These are phyloP conservation scores for Acipenser ruthenus DNA, from an alignment of 2,797 vertebrate species.

Conservation along the genomic window DNA sequence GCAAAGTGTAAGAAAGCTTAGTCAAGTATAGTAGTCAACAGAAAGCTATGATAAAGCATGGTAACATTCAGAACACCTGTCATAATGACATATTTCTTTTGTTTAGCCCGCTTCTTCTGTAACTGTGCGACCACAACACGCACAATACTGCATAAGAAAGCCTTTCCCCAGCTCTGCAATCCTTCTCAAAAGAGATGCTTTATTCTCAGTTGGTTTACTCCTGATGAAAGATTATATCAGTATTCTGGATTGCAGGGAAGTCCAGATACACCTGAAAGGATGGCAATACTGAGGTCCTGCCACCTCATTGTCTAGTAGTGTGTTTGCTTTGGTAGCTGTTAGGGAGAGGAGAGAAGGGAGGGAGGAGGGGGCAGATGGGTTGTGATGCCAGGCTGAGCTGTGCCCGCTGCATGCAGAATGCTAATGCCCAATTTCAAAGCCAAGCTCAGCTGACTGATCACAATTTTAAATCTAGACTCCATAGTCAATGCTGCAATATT, in stretches of 20 bases:
- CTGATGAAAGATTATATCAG: too few species aligned
- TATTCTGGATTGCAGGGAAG: background rate
- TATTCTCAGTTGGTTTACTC: too few species aligned
- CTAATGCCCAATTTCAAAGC: constrained; percentile 56
- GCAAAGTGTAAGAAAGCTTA: too few species aligned
- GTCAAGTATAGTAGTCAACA: too few species aligned
- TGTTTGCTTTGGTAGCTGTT: background rate
- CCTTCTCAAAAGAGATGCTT: too few species aligned
- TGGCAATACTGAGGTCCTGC: background rate
- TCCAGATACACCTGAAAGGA: background rate
- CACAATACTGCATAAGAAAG: too few species aligned
- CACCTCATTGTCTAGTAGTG: background rate
- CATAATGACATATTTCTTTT: too few species aligned
- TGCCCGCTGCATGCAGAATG: constrained; percentile 32
- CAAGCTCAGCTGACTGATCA: constrained; percentile 42
- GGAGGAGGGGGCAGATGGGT: background rate
- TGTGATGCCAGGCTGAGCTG: background rate
- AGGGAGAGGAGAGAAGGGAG: background rate
- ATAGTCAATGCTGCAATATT: background rate
- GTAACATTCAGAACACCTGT: too few species aligned
- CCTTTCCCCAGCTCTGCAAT: too few species aligned
- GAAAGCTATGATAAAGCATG: too few species aligned
- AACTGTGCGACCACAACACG: too few species aligned
- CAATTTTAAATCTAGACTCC: constrained; percentile 43
- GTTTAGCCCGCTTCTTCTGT: too few species aligned